Conservation (phyloP, 2,888 invertebrate species). For the Nemotelus pantherinus region DNA sequence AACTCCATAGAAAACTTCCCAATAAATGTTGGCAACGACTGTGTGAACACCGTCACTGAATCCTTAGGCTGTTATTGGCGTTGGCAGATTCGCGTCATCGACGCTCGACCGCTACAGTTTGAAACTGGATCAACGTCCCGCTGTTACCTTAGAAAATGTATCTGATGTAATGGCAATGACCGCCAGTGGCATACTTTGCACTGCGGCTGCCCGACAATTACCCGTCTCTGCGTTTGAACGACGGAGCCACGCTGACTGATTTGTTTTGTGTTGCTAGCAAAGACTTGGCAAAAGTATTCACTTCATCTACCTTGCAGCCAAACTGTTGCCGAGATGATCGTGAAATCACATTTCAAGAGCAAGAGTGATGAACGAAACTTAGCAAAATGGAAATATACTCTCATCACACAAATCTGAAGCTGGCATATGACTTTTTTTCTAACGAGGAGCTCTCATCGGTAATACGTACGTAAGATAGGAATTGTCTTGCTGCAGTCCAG, state of each 20-base stretch:
- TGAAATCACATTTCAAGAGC: constrained; percentile 26
- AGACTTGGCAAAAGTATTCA: constrained; percentile 4
- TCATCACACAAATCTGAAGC: neutral
- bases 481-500: neutral
- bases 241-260: neutral
- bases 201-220: constrained; percentile 59
- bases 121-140: constrained; percentile 62
- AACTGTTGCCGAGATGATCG: constrained; percentile 11
- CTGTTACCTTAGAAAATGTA: constrained; percentile 60
- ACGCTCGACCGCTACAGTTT: constrained; percentile 19
- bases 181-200: constrained; percentile 63
- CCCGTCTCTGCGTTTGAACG: constrained; percentile 27
- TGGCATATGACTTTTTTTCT: constrained; percentile 25
- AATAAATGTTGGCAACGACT: neutral
- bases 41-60: neutral
- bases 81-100: neutral
- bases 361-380: constrained; percentile 13
- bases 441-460: constrained; percentile 4
- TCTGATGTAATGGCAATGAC: constrained; percentile 61
- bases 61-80: neutral
- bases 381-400: neutral
- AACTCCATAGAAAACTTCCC: neutral
- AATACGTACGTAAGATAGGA: neutral
- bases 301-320: constrained; percentile 14
- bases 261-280: neutral